Evolutionary conservation across 2,797 vertebrate genomes (phyloP).

Genomic region (Prionace glauca): DNA sequence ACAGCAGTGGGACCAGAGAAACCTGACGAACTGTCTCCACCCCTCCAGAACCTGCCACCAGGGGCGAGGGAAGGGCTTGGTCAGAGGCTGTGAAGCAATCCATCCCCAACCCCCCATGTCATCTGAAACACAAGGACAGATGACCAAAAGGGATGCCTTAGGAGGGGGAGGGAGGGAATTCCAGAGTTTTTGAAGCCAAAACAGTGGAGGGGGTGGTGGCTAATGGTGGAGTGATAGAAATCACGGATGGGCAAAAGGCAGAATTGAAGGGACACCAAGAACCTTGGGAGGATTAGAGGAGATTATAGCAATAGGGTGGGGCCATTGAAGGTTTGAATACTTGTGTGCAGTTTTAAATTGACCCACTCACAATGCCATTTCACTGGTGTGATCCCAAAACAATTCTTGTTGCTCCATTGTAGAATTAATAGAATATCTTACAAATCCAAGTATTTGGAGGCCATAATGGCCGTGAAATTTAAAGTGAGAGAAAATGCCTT

Average conservation of each 20-base stretch:
- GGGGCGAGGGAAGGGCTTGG: no score
- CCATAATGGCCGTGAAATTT: background rate
- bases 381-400: background rate
- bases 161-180: background rate
- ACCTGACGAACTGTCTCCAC: no score
- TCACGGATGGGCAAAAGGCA: background rate
- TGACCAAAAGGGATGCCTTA: background rate
- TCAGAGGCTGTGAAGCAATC: no score
- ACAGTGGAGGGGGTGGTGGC: no score
- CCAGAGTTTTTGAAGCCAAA: background rate
- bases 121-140: background rate
- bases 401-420: background rate
- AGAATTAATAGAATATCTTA: background rate
- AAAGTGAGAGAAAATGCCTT: background rate
- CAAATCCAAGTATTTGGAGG: background rate
- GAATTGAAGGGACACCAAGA: background rate
- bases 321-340: background rate
- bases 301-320: background rate
- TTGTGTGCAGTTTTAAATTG: background rate
- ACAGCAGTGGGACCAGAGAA: no score
- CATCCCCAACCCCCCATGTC: no score
- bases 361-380: background rate
- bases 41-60: no score
- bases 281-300: background rate
- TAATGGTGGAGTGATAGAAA: background rate